Evolutionary conservation across 2,888 invertebrate genomes (phyloP), one percentile per base, ranked within the genome.

Genomic region (Diadegma fenestrale): DNA sequence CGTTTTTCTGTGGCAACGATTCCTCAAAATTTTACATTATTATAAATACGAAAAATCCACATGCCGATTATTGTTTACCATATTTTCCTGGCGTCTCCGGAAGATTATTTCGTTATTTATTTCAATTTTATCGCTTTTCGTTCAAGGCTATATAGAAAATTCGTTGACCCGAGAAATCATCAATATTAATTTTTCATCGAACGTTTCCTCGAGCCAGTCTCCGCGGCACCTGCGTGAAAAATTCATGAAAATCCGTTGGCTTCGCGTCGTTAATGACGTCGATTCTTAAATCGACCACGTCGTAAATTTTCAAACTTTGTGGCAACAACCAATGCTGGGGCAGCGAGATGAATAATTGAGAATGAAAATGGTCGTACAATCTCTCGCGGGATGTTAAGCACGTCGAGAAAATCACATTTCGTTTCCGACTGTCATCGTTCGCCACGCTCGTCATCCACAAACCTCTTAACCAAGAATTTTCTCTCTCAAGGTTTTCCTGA

Each of bases 131-230:
- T 41, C 64, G 2, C 37, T 4, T 19, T 41, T 7, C 12, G 19
- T 64, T 12, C 10, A 1, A 22, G 54, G 54, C 54, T 12, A 22
- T 12, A 22, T 10, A 54, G 54, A 54, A 66, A 76, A 51, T 72
- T 58, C 82, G 71, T 86, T 51, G 68, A 72, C 80, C 69, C 83
- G 82, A 87, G 77, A 82, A 83, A 82, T 80, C 84, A 84, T 89
- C 88, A 89, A 89, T 88, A 89, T 89, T 89, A 87, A 88, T 86
- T 83, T 88, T 88, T 84, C 73, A 80, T 81, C 37, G 41, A 17
- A 68, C 84, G 61, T 37, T 71, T 37, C 37, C 37, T 10, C 71
- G 2, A 14, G 17, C 54, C 22, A 43, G 37, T 43, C 78, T n/a
- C 51, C n/a, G 61, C 83, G 87, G 79, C 86, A 83, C 85, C 84